Base-by-base conservation (phyloP, 2,888 invertebrate species). In the Capitulum mitella region DNA sequence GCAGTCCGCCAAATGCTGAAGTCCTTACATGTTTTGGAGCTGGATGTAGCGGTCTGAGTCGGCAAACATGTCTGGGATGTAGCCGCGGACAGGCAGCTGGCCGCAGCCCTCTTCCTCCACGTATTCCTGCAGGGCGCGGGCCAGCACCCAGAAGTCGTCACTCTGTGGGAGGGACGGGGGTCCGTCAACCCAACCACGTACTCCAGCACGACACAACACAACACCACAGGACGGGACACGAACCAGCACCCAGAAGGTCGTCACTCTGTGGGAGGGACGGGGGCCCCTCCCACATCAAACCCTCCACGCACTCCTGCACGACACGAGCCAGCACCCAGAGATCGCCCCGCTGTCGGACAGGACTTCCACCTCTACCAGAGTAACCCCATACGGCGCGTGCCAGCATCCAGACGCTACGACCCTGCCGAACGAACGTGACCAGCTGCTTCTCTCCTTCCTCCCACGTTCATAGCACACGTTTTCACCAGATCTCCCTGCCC, bases 251-350 rank as follows among this genome's bases (percentile, higher is more conserved):
- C 58, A 58, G 14, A 77, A 98, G 29, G 76, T 92, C 79, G 14
- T n/a, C 32, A 32, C 75, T 86, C 86, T 85, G 29, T 26, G 10
- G 54, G 54, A 3, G 10, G 54, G n/a, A 19, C 26, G 54, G 54
- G 19, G 26, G 29, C 1, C 10, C 12, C 48, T 70, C 58, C 43
- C 79, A 78, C 29, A 8, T 61, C 16, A 6, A 14, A 6, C 10
- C 90, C 83, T 92, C 90, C 51, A 95, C 90, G 87, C 97, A 95
- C 83, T 93, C 93, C 85, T 92, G 90, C 1, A 98, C 86, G 26
- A 96, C 97, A 83, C 92, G 91, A 77, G 92, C 93, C 89, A 97
- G 91, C 64, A 97, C 92, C 98, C 97, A 98, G 86, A 98, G 98
- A 76, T 92, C 79, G 14, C 19, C 32, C 16, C 75, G 86, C 86